These are phyloP conservation scores for Cephalopachus bancanus DNA, from an alignment of 2,797 vertebrate genomes.

Conservation along the genomic window DNA sequence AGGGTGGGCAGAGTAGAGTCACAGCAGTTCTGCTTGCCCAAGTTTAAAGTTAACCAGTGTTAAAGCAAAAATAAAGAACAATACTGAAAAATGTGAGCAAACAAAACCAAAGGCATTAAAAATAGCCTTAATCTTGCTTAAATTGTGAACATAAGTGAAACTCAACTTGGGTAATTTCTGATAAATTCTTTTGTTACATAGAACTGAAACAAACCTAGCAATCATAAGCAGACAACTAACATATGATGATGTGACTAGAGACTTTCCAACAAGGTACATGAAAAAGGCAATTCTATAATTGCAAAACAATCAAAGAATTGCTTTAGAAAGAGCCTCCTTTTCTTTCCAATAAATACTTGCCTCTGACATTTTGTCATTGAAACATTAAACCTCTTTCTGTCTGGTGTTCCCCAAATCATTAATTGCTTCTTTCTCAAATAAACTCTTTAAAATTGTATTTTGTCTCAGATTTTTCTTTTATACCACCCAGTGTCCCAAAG, in stretches of 20 bases:
- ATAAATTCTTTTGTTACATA: neutral
- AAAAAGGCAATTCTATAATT: neutral
- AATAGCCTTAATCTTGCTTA: neutral
- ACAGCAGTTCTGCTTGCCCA: neutral
- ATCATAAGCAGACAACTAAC: neutral
- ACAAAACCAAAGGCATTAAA: neutral
- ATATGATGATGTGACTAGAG: neutral
- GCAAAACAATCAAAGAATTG: neutral
- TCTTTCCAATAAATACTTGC: neutral
- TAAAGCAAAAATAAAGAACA: neutral
- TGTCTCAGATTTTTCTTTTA: neutral
- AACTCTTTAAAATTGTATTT: neutral
- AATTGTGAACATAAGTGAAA: neutral
- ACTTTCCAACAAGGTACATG: neutral
- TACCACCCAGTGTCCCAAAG: neutral
- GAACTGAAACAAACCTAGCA: no score
- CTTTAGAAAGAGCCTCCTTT: neutral
- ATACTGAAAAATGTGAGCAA: neutral
- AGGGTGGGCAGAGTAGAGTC: accelerated
- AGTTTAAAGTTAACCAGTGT: neutral
- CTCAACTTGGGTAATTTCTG: neutral
- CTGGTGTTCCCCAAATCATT: neutral
- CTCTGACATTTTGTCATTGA: neutral
- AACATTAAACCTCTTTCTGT: neutral
- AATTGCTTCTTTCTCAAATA: neutral